These are phyloP conservation scores for Gonioctena quinquepunctata DNA, from an alignment of 1,140 invertebrate genomes.

Conservation along the genomic window DNA sequence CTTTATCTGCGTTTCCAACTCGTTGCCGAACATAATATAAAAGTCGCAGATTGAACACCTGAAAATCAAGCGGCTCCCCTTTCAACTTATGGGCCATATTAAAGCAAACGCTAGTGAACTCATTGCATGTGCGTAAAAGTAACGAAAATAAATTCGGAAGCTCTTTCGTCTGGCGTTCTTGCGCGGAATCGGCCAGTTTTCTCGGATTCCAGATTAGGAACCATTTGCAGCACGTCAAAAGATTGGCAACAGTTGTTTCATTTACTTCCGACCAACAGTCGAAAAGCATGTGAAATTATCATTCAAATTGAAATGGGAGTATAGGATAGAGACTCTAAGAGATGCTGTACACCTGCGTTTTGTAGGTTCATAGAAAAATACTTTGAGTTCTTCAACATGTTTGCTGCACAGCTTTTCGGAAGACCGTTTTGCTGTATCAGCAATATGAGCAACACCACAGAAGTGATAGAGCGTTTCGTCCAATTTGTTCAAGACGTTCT, in stretches of 20 bases:
- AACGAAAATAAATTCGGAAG: not conserved
- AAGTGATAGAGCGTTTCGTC: not conserved
- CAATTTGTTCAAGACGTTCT: conserved; percentile 2
- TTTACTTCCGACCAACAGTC: conserved; percentile 3
- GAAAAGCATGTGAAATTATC: not conserved
- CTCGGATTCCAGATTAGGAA: conserved; percentile 21
- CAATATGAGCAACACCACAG: not conserved
- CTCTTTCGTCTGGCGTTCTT: not conserved
- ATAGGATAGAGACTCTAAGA: conserved; percentile 15
- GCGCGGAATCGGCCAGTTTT: not conserved
- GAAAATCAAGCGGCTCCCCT: not conserved
- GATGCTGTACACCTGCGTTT: not conserved
- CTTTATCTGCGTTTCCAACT: conserved; percentile 1
- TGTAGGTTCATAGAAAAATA: not conserved
- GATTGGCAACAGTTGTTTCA: not conserved
- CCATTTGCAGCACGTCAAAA: conserved; percentile 19
- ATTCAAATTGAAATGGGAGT: conserved; percentile 15
- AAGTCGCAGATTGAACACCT: conserved; percentile 17
- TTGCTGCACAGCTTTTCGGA: not conserved
- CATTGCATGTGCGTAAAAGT: conserved; percentile 11
- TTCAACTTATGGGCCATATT: conserved; percentile 9
- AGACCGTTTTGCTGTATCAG: not conserved
- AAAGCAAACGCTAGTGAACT: conserved; percentile 17
- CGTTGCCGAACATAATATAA: conserved; percentile 10
- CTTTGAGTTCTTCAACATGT: not conserved